A percentile compares a stretch with the other conserved stretches of the same genome.
phyloP scores from a whole-genome alignment of 2,113 vertebrate species.

The Athene cunicularia region DNA sequence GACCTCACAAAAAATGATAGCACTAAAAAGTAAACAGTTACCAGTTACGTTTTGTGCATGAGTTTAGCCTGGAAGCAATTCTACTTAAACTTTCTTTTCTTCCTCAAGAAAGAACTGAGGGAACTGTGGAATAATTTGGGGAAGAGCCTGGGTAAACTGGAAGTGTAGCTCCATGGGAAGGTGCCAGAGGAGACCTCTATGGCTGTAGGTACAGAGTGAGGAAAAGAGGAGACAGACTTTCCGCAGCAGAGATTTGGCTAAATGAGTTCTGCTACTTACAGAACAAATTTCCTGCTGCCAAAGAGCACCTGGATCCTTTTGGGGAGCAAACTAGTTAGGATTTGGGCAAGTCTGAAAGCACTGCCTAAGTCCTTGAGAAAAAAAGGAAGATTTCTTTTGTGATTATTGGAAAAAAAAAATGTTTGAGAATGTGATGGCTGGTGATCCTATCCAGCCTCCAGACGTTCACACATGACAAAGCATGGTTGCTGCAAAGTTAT shows the following conservation, averaged over 20 bases:
- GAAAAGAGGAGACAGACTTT: not conserved
- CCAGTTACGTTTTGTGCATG: fast-evolving
- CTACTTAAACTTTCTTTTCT: not conserved
- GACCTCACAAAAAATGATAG: not conserved
- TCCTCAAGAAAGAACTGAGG: not conserved
- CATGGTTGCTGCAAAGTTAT: not conserved
- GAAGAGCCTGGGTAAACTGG: not conserved
- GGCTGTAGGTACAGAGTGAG: not conserved
- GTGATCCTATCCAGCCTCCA: not conserved
- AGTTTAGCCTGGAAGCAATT: not conserved
- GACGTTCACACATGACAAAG: not conserved
- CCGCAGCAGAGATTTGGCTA: not conserved
- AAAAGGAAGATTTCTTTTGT: not conserved
- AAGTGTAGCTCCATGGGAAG: not conserved
- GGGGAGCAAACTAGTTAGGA: not conserved
- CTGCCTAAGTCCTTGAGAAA: not conserved
- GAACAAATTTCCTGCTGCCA: not conserved
- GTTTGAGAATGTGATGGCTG: not conserved
- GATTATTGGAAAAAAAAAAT: not conserved
- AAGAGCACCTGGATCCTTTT: not conserved
- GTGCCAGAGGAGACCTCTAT: not conserved
- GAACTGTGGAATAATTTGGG: not conserved
- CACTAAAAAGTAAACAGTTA: fast-evolving
- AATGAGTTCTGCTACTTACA: not conserved
- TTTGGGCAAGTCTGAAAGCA: not conserved